Evolutionary conservation across 2,888 invertebrate species (phyloP), one percentile per base, ranked within the genome.

Genomic region (Cheilosia scutellata): DNA sequence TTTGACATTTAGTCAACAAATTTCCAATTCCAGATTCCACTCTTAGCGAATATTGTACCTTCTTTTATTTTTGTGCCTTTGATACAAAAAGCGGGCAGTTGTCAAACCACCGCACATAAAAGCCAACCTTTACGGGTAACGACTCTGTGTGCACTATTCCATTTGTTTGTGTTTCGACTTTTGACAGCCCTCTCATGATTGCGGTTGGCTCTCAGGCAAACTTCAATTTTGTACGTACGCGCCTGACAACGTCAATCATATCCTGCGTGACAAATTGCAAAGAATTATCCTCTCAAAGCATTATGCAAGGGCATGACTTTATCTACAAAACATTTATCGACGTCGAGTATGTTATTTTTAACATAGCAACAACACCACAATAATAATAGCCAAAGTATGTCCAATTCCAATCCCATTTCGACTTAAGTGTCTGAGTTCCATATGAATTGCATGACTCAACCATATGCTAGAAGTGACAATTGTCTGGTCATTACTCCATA

Each of bases 381-480:
- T 49, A 20, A 11, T 4, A 20, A 68, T n/a, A 53, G 13, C n/a
- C 6, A 55, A 25, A n/a, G 53, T 42, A 57, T 33, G 33, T 33
- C 47, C 16, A 65, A 40, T 4, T 4, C 20, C 20, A 20, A 20
- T 20, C 2, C 2, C 65, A 27, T 40, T 66, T 40, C 5, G n/a
- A 33, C 25, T 40, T 37, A 27, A 51, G 40, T 29, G 27, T 9
- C 29, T 31, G 29, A 49, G 27, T 25, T 60, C 51, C 49, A 72
- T 72, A 37, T 51, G 60, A 60, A 51, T 40, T 20, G 55, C 63
- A 74, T 74, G 74, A 65, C 55, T 57, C 63, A 74, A 37, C 55
- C 74, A 74, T 57, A 53, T 74, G 75, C 55, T 53, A 40, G 40
- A 53, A 53, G 53, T 11, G 2, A 27, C 33, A 42, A 9, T 37